phyloP scores from a whole-genome alignment of 2,113 vertebrate species.

The Hiodon alosoides region DNA sequence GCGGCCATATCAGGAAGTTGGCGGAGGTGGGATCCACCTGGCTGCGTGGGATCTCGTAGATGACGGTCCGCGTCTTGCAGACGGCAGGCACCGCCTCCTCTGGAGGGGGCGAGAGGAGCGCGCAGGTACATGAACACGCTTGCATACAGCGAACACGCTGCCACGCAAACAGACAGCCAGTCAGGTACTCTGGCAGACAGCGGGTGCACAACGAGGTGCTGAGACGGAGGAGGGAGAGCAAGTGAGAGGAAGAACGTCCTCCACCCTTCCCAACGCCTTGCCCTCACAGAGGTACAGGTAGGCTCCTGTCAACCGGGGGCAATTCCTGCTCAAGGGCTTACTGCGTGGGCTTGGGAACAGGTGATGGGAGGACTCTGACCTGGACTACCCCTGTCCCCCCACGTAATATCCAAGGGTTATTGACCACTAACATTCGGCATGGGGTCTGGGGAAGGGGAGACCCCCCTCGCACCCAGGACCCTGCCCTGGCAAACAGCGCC shows the following conservation, averaged over 20 bases:
- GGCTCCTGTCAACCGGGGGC: too few species aligned
- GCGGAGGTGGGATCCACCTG: slow-evolving; percentile 84
- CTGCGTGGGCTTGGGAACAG: too few species aligned
- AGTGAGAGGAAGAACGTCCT: neutral
- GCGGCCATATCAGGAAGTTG: slow-evolving; percentile 87
- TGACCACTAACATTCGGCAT: too few species aligned
- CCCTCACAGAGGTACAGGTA: too few species aligned
- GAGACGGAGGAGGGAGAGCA: neutral
- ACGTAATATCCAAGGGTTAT: too few species aligned
- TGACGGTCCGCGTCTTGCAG: slow-evolving; percentile 84
- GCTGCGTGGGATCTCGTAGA: slow-evolving; percentile 80
- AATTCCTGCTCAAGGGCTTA: too few species aligned
- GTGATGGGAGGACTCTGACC: neutral
- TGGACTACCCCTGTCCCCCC: too few species aligned
- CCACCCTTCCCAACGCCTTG: too few species aligned
- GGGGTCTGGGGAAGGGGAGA: slow-evolving; percentile 30
- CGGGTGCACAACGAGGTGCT: neutral
- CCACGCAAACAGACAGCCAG: too few species aligned
- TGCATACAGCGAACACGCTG: neutral
- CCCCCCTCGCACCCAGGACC: slow-evolving; percentile 51
- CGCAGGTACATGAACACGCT: neutral
- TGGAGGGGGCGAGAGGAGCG: slow-evolving; percentile 39
- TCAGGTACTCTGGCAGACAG: neutral
- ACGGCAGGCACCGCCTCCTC: slow-evolving; percentile 90
- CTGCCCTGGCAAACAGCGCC: slow-evolving; percentile 49